These are phyloP conservation scores for Hipparchia sbordonii DNA, from an alignment of 2,888 invertebrate genomes.

Conservation along the genomic window DNA sequence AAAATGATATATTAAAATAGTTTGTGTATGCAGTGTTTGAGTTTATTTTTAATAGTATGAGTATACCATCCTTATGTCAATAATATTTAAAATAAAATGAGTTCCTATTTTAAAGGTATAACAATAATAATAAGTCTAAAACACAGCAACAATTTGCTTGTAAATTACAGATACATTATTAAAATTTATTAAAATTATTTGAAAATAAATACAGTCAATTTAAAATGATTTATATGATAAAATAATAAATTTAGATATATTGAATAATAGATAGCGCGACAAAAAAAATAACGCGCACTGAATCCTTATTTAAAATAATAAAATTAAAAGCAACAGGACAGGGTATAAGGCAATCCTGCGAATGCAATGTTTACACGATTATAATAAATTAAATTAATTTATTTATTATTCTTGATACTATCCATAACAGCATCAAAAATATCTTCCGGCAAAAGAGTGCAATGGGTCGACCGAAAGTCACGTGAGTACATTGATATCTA, in stretches of 20 bases:
- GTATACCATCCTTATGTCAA: too few relatives aligned
- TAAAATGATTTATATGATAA: too few relatives aligned
- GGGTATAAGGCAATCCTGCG: not conserved
- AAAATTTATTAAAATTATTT: too few relatives aligned
- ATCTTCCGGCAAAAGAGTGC: slow-evolving; percentile 89
- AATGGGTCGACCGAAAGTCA: slow-evolving; percentile 93
- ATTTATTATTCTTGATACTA: slow-evolving; percentile 16
- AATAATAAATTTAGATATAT: not conserved
- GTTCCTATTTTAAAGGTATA: too few relatives aligned
- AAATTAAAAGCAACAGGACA: slow-evolving; percentile 1
- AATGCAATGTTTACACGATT: too few relatives aligned
- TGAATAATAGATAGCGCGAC: not conserved
- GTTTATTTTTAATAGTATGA: too few relatives aligned
- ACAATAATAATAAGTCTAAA: too few relatives aligned
- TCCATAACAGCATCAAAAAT: slow-evolving; percentile 57
- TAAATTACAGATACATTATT: not conserved
- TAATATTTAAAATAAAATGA: too few relatives aligned
- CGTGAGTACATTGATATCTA: slow-evolving; percentile 91
- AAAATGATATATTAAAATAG: too few relatives aligned
- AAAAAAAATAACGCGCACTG: not conserved
- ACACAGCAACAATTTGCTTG: too few relatives aligned
- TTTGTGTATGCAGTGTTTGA: too few relatives aligned
- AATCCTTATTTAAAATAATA: not conserved
- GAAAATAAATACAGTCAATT: too few relatives aligned
- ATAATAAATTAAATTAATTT: not conserved